These are phyloP conservation scores for Cotesia chilonis DNA, from an alignment of 1,140 invertebrate species.

Conservation along the genomic window DNA sequence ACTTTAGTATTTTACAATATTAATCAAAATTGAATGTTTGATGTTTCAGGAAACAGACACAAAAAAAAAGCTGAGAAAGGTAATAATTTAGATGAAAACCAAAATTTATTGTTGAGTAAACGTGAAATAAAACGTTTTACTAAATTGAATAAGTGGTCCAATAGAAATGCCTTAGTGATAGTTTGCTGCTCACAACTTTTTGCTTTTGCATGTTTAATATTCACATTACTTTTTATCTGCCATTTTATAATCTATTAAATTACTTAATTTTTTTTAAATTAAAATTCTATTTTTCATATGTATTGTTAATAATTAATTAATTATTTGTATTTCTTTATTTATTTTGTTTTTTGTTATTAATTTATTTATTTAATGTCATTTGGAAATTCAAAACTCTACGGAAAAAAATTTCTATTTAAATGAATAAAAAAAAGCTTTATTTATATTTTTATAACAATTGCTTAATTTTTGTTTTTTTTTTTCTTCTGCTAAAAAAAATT, in stretches of 20 bases:
- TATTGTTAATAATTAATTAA: constrained; percentile 10
- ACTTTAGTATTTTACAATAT: too few relatives aligned
- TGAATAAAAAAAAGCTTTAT: too few relatives aligned
- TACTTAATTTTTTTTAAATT: too few relatives aligned
- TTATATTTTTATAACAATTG: too few relatives aligned
- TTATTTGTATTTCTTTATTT: constrained; percentile 26
- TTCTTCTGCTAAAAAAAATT: too few relatives aligned
- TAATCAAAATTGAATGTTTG: constrained; percentile 10
- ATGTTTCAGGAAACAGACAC: constrained; percentile 59
- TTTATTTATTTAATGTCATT: constrained; percentile 8
- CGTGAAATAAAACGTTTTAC: constrained; percentile 50
- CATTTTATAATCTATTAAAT: constrained; percentile 32
- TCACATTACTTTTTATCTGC: constrained; percentile 54
- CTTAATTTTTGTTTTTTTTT: too few relatives aligned
- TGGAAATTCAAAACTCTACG: neutral
- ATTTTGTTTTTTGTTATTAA: constrained; percentile 31
- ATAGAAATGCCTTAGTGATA: constrained; percentile 52
- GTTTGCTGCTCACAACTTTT: constrained; percentile 53
- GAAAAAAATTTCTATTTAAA: neutral
- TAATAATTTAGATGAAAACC: constrained; percentile 54
- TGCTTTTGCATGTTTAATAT: constrained; percentile 52
- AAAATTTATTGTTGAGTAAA: constrained; percentile 48
- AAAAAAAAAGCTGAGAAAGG: constrained; percentile 63
- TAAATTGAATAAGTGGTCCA: constrained; percentile 49
- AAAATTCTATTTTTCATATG: constrained; percentile 25